phyloP scores from a whole-genome alignment of 2,113 vertebrate genomes.

The Microcebus tavaratra region DNA sequence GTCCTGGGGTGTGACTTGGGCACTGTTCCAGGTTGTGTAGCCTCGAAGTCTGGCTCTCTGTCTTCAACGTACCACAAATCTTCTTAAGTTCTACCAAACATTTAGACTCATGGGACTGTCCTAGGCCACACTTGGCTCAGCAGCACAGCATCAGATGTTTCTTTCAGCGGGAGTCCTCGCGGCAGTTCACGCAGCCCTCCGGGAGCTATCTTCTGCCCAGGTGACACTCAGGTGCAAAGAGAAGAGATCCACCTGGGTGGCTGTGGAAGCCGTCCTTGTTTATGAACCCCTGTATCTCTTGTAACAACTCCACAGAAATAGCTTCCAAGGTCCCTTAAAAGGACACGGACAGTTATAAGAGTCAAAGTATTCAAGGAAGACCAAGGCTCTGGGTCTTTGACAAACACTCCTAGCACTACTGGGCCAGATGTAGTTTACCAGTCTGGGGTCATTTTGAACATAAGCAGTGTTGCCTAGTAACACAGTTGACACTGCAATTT shows the following conservation, averaged over 20 bases:
- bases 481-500: neutral
- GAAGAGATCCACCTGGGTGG: neutral
- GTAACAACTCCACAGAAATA: neutral
- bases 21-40: neutral
- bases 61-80: neutral
- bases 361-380: neutral
- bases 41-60: neutral
- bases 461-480: conserved; percentile 47
- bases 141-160: neutral
- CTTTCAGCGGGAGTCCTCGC: neutral
- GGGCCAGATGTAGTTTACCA: neutral
- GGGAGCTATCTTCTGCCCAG: neutral
- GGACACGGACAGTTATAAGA: neutral
- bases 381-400: neutral
- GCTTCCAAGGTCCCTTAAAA: neutral
- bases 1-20: neutral
- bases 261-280: neutral
- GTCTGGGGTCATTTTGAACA: neutral
- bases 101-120: neutral
- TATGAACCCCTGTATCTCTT: neutral
- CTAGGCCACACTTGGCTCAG: neutral
- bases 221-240: neutral
- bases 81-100: neutral
- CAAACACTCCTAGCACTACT: neutral
- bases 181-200: neutral